Percentiles rank a stretch among this genome's conserved stretches.
Evolutionary conservation across 2,888 invertebrate genomes (phyloP).

Genomic region (Pandemis corylana): DNA sequence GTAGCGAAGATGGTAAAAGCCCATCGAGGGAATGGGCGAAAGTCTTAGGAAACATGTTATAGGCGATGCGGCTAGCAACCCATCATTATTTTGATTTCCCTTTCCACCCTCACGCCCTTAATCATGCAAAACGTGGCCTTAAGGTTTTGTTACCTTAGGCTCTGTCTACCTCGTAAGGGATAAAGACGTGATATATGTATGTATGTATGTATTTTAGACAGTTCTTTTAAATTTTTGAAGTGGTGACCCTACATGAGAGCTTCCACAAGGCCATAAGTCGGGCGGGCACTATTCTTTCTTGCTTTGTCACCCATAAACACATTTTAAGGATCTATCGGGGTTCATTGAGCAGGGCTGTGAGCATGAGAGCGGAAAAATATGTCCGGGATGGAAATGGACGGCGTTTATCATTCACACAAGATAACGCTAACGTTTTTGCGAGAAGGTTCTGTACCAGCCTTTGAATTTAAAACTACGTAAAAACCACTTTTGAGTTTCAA

Average conservation of each 20-base stretch:
- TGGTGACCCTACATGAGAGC: constrained; percentile 4
- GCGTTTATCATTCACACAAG: constrained; percentile 40
- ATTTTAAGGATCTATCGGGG: constrained; percentile 27
- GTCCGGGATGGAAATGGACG: constrained; percentile 32
- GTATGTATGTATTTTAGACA: too few relatives aligned
- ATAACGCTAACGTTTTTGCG: constrained; percentile 33
- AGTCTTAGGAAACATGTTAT: too few relatives aligned
- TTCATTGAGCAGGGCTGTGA: constrained; percentile 27
- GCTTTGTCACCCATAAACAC: constrained; percentile 22
- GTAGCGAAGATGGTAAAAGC: too few relatives aligned
- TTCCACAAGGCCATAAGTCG: background rate
- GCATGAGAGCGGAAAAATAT: constrained; percentile 31
- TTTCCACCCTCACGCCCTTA: too few relatives aligned
- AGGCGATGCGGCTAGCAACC: too few relatives aligned
- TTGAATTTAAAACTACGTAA: background rate
- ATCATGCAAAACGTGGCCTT: too few relatives aligned
- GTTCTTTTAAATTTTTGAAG: background rate
- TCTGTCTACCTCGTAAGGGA: too few relatives aligned
- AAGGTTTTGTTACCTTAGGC: too few relatives aligned
- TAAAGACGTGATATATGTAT: too few relatives aligned
- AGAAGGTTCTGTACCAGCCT: constrained; percentile 22
- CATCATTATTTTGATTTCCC: too few relatives aligned
- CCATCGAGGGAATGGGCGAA: too few relatives aligned
- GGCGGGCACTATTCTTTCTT: constrained; percentile 1
- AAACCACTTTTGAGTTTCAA: too few relatives aligned